Percentiles rank a stretch among this genome's conserved stretches.
phyloP scores from a whole-genome alignment of 2,888 invertebrate species.

The Archaeoteleia sp. region DNA sequence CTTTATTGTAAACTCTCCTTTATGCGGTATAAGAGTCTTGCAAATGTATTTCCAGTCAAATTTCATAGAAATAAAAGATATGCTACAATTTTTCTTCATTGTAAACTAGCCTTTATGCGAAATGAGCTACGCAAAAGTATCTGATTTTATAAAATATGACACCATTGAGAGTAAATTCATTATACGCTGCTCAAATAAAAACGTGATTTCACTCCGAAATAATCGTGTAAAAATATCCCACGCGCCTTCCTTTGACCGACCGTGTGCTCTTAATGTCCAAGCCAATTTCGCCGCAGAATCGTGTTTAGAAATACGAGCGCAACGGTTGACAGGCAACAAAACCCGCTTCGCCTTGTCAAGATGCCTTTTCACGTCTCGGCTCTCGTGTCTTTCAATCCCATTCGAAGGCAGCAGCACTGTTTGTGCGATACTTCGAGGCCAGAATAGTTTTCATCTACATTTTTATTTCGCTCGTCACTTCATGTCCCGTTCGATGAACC shows the following conservation, averaged over 20 bases:
- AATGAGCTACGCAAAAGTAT: too few relatives aligned
- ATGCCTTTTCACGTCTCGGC: slow-evolving; percentile 62
- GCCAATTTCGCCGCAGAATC: slow-evolving; percentile 69
- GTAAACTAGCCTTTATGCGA: too few relatives aligned
- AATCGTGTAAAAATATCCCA: slow-evolving; percentile 37
- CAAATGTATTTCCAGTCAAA: too few relatives aligned
- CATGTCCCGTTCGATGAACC: slow-evolving; percentile 34
- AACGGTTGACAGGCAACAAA: slow-evolving; percentile 50
- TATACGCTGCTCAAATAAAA: too few relatives aligned
- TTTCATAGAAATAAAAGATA: too few relatives aligned
- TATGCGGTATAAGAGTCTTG: too few relatives aligned
- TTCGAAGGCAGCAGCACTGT: slow-evolving; percentile 34
- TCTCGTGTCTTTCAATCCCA: slow-evolving; percentile 44
- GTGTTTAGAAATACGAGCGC: slow-evolving; percentile 69
- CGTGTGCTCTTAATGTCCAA: slow-evolving; percentile 58
- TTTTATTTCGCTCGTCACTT: slow-evolving; percentile 30
- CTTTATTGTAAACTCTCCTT: too few relatives aligned
- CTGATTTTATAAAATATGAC: too few relatives aligned
- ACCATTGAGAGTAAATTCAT: too few relatives aligned
- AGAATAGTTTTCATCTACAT: slow-evolving; percentile 51
- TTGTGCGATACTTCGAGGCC: slow-evolving; percentile 61
- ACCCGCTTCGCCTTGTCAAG: slow-evolving; percentile 59
- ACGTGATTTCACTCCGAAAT: slow-evolving; percentile 16
- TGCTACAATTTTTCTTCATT: too few relatives aligned
- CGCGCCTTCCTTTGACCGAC: slow-evolving; percentile 15